Evolutionary conservation across 2,888 invertebrate species (phyloP).

Genomic region (Cryptus armator): DNA sequence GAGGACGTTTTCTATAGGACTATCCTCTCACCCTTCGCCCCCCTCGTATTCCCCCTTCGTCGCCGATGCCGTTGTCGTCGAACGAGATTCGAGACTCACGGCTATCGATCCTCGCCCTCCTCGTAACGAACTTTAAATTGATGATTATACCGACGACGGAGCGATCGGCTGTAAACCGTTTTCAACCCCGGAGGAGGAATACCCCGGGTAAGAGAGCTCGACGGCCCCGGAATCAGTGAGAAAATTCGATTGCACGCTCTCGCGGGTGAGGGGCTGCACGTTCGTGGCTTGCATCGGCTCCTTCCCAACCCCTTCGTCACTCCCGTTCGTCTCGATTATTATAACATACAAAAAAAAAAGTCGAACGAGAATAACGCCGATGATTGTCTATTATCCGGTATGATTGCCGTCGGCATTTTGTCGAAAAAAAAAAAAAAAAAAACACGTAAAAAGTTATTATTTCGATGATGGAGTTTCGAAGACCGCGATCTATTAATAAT

Average conservation of each 20-base stretch:
- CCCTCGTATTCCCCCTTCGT: constrained; percentile 51
- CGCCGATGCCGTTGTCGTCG: constrained; percentile 55
- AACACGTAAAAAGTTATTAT: not conserved
- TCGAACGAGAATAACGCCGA: no score
- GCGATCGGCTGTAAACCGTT: constrained; percentile 70
- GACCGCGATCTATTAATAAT: not conserved
- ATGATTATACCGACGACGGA: constrained; percentile 78
- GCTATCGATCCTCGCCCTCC: constrained; percentile 78
- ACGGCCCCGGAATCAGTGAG: constrained; percentile 47
- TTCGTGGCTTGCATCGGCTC: not conserved
- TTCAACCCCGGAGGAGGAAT: constrained; percentile 45
- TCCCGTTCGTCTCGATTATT: not conserved
- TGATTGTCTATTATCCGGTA: not conserved
- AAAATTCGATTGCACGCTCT: constrained; percentile 60
- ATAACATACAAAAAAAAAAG: not conserved
- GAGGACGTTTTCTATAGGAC: constrained; percentile 18
- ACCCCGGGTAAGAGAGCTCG: constrained; percentile 10
- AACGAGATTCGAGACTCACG: constrained; percentile 70
- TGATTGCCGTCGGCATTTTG: not conserved
- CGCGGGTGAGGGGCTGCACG: constrained; percentile 8
- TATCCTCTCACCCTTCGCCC: constrained; percentile 44
- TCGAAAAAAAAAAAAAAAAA: constrained; percentile 17
- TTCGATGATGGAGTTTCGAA: not conserved
- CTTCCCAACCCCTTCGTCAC: constrained; percentile 1
- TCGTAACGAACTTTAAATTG: constrained; percentile 81